phyloP scores from a whole-genome alignment of 2,113 vertebrate genomes.

The Athene noctua region DNA sequence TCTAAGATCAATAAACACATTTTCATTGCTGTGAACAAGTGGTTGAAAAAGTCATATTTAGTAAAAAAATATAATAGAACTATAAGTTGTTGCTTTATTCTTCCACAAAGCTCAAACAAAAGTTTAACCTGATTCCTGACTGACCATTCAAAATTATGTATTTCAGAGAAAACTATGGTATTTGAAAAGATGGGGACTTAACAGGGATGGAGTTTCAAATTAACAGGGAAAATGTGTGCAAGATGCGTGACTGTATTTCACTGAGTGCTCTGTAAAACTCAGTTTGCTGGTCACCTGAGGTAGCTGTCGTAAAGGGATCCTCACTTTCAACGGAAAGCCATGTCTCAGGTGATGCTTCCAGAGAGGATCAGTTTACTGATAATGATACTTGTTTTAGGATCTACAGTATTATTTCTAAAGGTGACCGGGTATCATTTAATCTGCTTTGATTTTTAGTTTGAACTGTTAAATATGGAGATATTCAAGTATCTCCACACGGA shows the following conservation, averaged over 20 bases:
- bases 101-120: neutral
- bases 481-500: neutral
- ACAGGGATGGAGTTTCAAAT: neutral
- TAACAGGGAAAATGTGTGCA: neutral
- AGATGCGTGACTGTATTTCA: accelerated
- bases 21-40: neutral
- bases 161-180: neutral
- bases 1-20: neutral
- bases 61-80: neutral
- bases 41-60: neutral
- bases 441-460: neutral
- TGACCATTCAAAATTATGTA: neutral
- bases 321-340: neutral
- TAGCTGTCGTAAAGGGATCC: neutral
- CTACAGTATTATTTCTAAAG: neutral
- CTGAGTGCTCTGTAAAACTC: neutral
- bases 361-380: neutral
- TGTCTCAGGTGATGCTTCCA: neutral
- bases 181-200: neutral
- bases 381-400: neutral
- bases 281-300: neutral
- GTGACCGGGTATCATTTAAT: neutral
- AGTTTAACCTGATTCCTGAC: neutral
- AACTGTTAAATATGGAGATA: neutral
- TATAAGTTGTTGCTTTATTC: neutral